These are phyloP conservation scores for Bungarus multicinctus DNA, from an alignment of 2,113 vertebrate genomes.

Conservation along the genomic window DNA sequence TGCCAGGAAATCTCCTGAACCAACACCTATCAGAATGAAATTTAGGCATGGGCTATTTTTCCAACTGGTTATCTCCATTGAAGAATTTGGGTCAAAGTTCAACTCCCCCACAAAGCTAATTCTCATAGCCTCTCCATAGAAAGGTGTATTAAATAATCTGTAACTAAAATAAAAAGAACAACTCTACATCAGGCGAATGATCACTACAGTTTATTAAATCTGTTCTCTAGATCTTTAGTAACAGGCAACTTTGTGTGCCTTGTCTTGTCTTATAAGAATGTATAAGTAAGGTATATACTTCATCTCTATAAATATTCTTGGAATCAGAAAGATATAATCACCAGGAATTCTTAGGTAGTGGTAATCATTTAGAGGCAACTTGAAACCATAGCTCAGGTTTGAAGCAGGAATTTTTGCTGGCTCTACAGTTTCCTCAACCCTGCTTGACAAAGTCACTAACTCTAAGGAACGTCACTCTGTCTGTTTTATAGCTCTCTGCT, in stretches of 20 bases:
- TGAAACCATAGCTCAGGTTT: neutral
- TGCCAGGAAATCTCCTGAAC: neutral
- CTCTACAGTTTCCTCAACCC: neutral
- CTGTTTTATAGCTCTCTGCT: neutral
- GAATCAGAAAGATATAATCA: neutral
- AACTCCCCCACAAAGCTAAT: fast-evolving
- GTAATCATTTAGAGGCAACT: neutral
- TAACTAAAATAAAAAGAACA: neutral
- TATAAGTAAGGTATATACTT: neutral
- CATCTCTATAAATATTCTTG: neutral
- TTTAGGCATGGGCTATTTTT: neutral
- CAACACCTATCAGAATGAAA: neutral
- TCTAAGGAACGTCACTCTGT: neutral
- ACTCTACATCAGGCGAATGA: neutral
- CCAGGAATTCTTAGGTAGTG: neutral
- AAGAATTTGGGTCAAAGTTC: neutral
- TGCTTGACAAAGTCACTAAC: neutral
- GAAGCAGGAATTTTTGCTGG: neutral
- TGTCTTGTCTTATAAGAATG: neutral
- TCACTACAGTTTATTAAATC: neutral
- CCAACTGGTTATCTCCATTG: neutral
- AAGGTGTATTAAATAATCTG: neutral
- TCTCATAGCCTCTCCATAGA: fast-evolving
- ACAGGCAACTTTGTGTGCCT: neutral
- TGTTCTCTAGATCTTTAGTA: neutral